Conservation (phyloP, 2,113 vertebrate species). For the Nymphicus hollandicus region DNA sequence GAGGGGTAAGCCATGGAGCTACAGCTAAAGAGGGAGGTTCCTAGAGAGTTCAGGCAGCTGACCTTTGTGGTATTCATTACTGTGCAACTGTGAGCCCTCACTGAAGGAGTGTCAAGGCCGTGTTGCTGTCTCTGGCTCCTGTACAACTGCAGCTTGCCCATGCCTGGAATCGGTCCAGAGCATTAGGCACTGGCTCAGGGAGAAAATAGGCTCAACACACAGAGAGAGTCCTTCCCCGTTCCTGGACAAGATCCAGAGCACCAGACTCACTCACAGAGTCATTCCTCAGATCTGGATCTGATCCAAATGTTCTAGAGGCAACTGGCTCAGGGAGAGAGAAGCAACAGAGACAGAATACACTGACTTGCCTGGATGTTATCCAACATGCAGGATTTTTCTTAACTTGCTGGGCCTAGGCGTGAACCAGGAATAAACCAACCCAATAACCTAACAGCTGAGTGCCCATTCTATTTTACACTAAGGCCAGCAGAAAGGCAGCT, state of each 20-base stretch:
- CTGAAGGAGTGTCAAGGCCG: background rate
- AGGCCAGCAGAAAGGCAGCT: background rate
- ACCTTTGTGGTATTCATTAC: conserved; percentile 11
- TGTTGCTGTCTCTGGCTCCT: conserved; percentile 42
- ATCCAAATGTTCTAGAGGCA: conserved; percentile 62
- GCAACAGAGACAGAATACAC: conserved; percentile 29
- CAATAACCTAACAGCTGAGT: background rate
- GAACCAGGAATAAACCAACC: background rate
- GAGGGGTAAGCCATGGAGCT: accelerated
- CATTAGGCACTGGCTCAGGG: conserved; percentile 32
- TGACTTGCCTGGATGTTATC: conserved; percentile 31
- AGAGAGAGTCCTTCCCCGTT: background rate
- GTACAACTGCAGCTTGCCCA: conserved; percentile 38
- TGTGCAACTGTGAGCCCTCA: background rate
- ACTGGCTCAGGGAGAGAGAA: conserved; percentile 37
- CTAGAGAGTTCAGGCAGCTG: conserved; percentile 12
- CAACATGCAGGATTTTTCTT: background rate
- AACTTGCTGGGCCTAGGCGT: background rate
- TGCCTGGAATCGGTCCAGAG: conserved; percentile 43
- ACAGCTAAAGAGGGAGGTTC: background rate
- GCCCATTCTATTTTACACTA: background rate
- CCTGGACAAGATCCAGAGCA: conserved; percentile 55
- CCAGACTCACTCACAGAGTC: conserved; percentile 29
- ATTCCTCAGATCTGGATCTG: conserved; percentile 32
- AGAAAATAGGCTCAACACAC: conserved; percentile 9